phyloP scores from a whole-genome alignment of 2,113 vertebrate species.

The Pampusana beccarii region DNA sequence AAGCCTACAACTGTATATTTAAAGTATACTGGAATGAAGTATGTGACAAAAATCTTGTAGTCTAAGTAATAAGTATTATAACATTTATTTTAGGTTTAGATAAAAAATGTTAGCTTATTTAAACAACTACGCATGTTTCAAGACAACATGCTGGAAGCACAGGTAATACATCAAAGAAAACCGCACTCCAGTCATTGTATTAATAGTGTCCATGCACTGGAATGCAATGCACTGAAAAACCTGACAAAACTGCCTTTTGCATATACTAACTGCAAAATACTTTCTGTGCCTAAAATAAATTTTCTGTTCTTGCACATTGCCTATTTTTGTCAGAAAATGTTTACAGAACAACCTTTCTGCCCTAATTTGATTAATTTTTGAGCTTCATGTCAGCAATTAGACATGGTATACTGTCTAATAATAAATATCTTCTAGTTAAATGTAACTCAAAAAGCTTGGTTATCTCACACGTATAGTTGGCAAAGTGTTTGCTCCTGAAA shows the following conservation, averaged over 20 bases:
- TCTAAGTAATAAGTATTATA: not conserved
- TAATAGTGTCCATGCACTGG: not conserved
- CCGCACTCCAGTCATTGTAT: not conserved
- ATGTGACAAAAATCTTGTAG: not conserved
- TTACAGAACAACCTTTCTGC: not conserved
- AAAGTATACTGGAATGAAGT: not conserved
- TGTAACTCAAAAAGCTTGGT: not conserved
- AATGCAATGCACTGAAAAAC: not conserved
- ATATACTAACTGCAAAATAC: not conserved
- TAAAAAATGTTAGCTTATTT: not conserved
- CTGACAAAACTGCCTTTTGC: not conserved
- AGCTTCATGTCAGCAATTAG: not conserved
- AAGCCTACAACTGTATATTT: not conserved
- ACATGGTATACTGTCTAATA: not conserved
- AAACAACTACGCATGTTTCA: not conserved
- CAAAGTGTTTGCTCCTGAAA: not conserved
- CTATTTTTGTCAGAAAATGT: not conserved
- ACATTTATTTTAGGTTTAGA: not conserved
- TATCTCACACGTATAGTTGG: not conserved
- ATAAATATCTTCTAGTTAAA: not conserved
- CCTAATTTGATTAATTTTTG: not conserved
- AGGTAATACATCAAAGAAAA: not conserved
- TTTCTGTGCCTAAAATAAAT: not conserved
- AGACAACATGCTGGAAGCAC: fast-evolving
- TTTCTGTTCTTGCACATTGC: not conserved